Percentiles rank a stretch among this genome's conserved stretches.
phyloP scores from a whole-genome alignment of 1,140 invertebrate species.

The Capitella teleta region DNA sequence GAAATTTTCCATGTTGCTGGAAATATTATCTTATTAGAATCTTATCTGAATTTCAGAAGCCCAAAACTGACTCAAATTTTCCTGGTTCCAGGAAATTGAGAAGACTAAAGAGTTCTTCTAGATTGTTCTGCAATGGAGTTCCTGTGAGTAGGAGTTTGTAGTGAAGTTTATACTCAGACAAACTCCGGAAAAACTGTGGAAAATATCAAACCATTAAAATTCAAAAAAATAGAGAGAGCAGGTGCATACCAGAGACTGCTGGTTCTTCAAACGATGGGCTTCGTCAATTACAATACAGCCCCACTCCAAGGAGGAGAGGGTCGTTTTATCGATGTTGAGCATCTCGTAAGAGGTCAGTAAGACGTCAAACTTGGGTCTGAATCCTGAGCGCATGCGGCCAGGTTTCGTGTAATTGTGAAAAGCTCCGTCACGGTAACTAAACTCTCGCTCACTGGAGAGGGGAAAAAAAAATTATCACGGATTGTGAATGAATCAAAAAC shows the following conservation, averaged over 20 bases:
- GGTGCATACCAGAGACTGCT: constrained; percentile 66
- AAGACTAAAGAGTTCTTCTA: constrained; percentile 95
- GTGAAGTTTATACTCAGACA: constrained; percentile 81
- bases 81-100: constrained; percentile 89
- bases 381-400: constrained; percentile 56
- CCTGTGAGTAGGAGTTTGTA: constrained; percentile 92
- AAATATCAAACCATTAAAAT: not conserved
- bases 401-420: constrained; percentile 66
- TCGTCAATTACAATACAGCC: constrained; percentile 93
- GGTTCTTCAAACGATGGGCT: constrained; percentile 95
- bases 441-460: constrained; percentile 68
- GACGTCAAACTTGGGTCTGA: constrained; percentile 88
- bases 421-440: constrained; percentile 88
- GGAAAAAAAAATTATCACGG: not conserved
- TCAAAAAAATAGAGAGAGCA: not conserved
- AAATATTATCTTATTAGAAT: constrained; percentile 31
- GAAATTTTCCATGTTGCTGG: constrained; percentile 81
- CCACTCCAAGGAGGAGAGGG: constrained; percentile 96
- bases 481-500: no score
- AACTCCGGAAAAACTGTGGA: constrained; percentile 72
- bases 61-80: constrained; percentile 43
- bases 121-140: constrained; percentile 92
- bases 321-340: constrained; percentile 86
- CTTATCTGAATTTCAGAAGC: not conserved
- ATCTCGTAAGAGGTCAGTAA: constrained; percentile 92